A percentile compares a stretch with the other conserved stretches of the same genome.
Conservation (phyloP, 2,888 invertebrate species). For the Coelinius sp. region DNA sequence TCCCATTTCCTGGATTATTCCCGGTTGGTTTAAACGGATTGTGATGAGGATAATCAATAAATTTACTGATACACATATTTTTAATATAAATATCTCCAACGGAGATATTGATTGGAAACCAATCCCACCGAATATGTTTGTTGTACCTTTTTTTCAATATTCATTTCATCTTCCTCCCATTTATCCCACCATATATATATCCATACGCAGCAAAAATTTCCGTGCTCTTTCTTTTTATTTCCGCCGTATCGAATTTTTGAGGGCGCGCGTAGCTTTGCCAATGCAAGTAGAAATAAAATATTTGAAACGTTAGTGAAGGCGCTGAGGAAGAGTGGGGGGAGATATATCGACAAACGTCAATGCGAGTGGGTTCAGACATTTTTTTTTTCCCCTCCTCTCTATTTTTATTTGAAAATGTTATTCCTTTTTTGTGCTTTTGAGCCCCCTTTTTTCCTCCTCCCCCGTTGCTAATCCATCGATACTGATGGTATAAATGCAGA, state of each 20-base stretch:
- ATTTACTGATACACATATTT: too few species aligned
- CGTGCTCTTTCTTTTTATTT: slow-evolving; percentile 39
- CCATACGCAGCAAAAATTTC: slow-evolving; percentile 12
- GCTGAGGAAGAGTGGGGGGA: slow-evolving; percentile 16
- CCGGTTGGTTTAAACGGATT: background rate
- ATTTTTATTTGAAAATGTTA: slow-evolving; percentile 18
- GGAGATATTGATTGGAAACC: background rate
- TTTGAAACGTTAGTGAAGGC: slow-evolving; percentile 56
- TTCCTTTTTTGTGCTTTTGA: background rate
- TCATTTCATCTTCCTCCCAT: slow-evolving; percentile 17
- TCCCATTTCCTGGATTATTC: slow-evolving; percentile 9
- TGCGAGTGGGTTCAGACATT: slow-evolving; percentile 36
- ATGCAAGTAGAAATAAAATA: slow-evolving; percentile 65
- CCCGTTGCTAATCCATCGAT: slow-evolving; percentile 60
- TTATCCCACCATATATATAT: slow-evolving; percentile 19
- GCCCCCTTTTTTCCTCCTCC: slow-evolving; percentile 33
- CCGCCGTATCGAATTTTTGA: slow-evolving; percentile 49
- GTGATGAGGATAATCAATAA: background rate
- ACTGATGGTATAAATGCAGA: slow-evolving; percentile 40
- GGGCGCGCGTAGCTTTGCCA: slow-evolving; percentile 57
- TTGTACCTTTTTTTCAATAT: slow-evolving; percentile 1
- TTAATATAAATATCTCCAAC: too few species aligned
- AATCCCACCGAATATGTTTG: background rate
- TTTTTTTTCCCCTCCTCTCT: slow-evolving; percentile 21
- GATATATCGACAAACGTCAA: slow-evolving; percentile 36